These are phyloP conservation scores for Capricornis sumatraensis DNA, from an alignment of 2,113 vertebrate species.

Conservation along the genomic window DNA sequence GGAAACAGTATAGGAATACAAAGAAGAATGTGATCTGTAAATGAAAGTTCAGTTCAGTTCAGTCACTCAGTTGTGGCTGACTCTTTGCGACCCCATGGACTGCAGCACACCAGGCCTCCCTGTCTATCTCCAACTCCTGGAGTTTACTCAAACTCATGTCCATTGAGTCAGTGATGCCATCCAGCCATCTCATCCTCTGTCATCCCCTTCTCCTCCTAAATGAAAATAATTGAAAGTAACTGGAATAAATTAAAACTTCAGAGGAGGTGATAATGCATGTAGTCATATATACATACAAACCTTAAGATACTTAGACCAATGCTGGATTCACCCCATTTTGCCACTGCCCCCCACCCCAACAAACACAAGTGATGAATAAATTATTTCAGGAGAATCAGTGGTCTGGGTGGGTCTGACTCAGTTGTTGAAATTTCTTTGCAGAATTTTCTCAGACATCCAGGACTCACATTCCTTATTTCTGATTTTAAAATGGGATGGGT, in stretches of 20 bases:
- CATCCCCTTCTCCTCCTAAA: not conserved
- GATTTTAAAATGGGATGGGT: not conserved
- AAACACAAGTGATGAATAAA: not conserved
- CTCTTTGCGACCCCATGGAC: not conserved
- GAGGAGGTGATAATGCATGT: not conserved
- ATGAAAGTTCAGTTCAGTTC: not conserved
- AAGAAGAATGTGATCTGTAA: not conserved
- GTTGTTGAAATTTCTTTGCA: not conserved
- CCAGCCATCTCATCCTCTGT: not conserved
- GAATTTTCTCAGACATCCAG: not conserved
- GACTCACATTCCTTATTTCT: not conserved
- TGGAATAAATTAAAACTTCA: not conserved
- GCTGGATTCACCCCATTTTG: not conserved
- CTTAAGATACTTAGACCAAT: not conserved
- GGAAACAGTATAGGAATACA: not conserved
- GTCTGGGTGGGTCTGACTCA: not conserved
- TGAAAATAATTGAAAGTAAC: not conserved
- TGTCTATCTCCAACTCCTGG: accelerated
- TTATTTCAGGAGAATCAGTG: not conserved
- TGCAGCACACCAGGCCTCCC: not conserved
- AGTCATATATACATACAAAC: not conserved
- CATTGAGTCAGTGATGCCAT: not conserved
- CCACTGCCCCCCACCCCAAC: not conserved
- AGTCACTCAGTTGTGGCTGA: not conserved
- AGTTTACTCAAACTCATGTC: not conserved